Percentiles rank a stretch among this genome's conserved stretches.
These are phyloP conservation scores for Phylloscopus trochilus DNA, from an alignment of 2,113 vertebrate species.

Conservation along the genomic window DNA sequence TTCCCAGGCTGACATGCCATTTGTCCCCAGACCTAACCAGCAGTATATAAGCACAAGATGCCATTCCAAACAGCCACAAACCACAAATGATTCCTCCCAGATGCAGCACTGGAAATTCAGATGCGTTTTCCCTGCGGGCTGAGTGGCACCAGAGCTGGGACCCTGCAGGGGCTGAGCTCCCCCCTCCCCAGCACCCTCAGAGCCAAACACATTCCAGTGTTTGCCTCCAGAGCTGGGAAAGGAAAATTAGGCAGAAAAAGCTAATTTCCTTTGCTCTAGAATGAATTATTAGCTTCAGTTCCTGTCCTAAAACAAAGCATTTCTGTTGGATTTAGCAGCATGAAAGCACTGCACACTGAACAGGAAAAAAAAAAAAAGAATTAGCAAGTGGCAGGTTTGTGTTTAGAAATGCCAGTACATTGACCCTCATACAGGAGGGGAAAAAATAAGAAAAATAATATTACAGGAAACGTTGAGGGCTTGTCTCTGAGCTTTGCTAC, in stretches of 20 bases:
- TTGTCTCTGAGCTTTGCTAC: background rate
- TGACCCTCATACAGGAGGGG: background rate
- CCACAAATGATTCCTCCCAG: background rate
- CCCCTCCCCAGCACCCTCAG: background rate
- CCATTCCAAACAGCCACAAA: background rate
- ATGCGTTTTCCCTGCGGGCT: fast-evolving
- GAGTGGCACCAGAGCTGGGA: fast-evolving
- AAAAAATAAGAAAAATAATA: background rate
- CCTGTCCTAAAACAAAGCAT: background rate
- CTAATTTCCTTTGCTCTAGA: background rate
- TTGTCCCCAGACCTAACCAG: background rate
- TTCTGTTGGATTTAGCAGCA: background rate
- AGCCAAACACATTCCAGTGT: background rate
- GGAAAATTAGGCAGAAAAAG: background rate
- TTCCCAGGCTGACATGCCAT: background rate
- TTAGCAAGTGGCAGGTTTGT: background rate
- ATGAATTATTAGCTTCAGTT: background rate
- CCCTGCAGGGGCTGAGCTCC: background rate
- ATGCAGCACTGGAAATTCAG: background rate
- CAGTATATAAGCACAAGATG: background rate
- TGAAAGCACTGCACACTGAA: background rate
- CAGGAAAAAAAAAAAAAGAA: background rate
- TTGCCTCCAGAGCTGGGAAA: background rate
- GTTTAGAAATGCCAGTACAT: background rate
- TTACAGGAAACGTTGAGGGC: background rate